A percentile compares a stretch with the other conserved stretches of the same genome.
Conservation (phyloP, 2,888 invertebrate species). For the Lasioglossum figueresi region DNA sequence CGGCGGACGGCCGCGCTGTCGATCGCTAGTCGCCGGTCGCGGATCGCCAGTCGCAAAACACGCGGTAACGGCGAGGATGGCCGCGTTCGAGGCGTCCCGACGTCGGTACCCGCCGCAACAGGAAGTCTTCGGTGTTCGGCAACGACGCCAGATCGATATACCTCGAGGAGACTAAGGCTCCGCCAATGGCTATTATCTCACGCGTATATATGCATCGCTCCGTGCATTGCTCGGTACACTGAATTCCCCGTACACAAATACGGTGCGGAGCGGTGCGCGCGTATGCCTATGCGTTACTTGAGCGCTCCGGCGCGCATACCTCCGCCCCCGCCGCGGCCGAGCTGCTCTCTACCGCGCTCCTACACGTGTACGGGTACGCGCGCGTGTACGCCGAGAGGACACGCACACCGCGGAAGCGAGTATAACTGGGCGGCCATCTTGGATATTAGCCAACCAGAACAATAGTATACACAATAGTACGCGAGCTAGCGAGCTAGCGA, state of each 20-base stretch:
- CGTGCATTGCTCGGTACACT: conserved; percentile 73
- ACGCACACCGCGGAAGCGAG: conserved; percentile 67
- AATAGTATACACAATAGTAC: conserved; percentile 83
- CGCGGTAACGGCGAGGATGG: background rate
- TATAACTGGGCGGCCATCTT: conserved; percentile 83
- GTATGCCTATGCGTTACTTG: conserved; percentile 62
- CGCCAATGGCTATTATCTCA: conserved; percentile 80
- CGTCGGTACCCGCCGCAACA: conserved; percentile 53
- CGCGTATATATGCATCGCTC: conserved; percentile 73
- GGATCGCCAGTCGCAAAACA: background rate
- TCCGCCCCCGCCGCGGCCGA: conserved; percentile 29
- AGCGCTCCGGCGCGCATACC: conserved; percentile 57
- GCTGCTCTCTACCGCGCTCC: conserved; percentile 46
- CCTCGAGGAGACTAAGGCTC: conserved; percentile 76
- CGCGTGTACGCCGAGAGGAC: conserved; percentile 58
- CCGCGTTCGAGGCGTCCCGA: conserved; percentile 30
- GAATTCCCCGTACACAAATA: conserved; percentile 74
- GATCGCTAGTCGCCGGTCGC: background rate
- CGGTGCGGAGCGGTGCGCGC: conserved; percentile 33
- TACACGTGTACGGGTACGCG: conserved; percentile 35
- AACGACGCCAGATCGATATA: conserved; percentile 72
- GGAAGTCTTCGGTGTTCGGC: conserved; percentile 69
- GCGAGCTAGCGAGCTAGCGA: conserved; percentile 78
- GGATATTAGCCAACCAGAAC: conserved; percentile 84
- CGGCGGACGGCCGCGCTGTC: background rate